These are phyloP conservation scores for Drosophila dunni DNA, from an alignment of 1,140 invertebrate species.

Conservation along the genomic window DNA sequence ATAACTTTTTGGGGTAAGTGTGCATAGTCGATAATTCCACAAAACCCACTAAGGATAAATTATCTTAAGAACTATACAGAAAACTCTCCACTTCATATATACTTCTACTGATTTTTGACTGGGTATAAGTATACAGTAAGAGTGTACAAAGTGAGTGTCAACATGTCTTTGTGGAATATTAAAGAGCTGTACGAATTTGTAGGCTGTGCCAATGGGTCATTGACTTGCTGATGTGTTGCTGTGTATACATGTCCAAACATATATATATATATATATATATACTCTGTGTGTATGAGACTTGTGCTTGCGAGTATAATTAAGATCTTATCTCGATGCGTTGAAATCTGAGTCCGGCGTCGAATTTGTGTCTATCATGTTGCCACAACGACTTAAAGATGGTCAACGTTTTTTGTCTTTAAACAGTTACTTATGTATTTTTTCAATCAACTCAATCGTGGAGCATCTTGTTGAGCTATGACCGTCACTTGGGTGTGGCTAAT, in stretches of 20 bases:
- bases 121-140: not conserved
- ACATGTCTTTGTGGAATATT: constrained; percentile 45
- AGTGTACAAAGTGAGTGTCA: constrained; percentile 29
- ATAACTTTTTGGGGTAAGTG: too few species aligned
- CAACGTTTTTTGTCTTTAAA: constrained; percentile 6
- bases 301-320: constrained; percentile 66
- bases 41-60: not conserved
- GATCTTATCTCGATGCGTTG: constrained; percentile 67
- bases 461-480: constrained; percentile 33
- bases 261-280: not conserved
- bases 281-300: not conserved
- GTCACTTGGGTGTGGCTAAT: constrained; percentile 49
- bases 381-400: constrained; percentile 28
- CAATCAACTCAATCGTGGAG: constrained; percentile 70
- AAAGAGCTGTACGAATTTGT: constrained; percentile 49
- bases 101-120: not conserved
- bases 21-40: not conserved
- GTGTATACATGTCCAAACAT: not conserved
- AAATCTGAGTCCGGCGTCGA: constrained; percentile 59
- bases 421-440: constrained; percentile 34
- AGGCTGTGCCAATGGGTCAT: constrained; percentile 49
- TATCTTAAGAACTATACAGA: too few species aligned
- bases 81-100: too few species aligned
- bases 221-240: constrained; percentile 54
- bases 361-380: constrained; percentile 27